A percentile compares a stretch with the other conserved stretches of the same genome.
phyloP scores from a whole-genome alignment of 1,140 invertebrate species.

The Myzus persicae region DNA sequence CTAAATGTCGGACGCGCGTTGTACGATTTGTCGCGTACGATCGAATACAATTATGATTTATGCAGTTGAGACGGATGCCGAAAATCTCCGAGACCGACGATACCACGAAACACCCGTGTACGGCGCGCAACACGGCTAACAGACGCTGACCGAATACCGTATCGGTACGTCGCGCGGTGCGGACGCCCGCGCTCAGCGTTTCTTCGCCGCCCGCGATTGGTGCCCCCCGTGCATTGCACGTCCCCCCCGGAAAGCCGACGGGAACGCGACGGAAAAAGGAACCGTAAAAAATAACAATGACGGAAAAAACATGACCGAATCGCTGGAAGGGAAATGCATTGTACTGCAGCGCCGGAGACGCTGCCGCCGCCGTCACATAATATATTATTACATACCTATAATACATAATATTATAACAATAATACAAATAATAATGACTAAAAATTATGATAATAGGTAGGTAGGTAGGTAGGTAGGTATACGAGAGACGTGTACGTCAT shows the following conservation, averaged over 20 bases:
- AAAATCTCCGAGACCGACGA: background rate
- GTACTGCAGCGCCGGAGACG: background rate
- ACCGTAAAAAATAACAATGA: background rate
- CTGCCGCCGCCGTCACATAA: background rate
- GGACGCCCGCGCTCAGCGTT: background rate
- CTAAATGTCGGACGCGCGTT: background rate
- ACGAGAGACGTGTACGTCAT: background rate
- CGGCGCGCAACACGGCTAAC: background rate
- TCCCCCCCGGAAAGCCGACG: background rate
- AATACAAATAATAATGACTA: background rate
- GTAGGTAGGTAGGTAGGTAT: too few species aligned
- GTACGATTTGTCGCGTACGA: background rate
- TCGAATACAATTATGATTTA: background rate
- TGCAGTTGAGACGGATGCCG: too few species aligned
- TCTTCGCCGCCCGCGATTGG: background rate
- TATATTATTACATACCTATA: background rate
- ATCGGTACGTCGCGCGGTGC: background rate
- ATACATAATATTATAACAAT: too few species aligned
- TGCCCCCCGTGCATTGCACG: background rate
- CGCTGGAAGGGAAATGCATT: conserved; percentile 25
- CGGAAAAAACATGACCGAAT: background rate
- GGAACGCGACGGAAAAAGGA: background rate
- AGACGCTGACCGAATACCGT: background rate
- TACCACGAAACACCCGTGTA: background rate
- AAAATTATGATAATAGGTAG: background rate